Evolutionary conservation across 2,888 invertebrate genomes (phyloP).

Genomic region (Ectemnius lituratus): DNA sequence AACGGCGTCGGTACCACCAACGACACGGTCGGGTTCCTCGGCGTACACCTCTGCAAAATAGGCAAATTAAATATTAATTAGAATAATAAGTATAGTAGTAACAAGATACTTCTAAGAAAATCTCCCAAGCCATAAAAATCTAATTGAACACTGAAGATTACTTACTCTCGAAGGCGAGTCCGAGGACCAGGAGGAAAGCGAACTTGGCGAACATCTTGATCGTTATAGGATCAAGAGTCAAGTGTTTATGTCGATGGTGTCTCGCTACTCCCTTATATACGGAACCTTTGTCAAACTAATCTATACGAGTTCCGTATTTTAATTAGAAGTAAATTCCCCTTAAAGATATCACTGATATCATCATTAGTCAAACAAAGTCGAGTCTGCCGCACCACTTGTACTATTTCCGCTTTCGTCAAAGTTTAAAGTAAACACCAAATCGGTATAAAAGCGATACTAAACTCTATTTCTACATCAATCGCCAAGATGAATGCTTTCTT

Average conservation of each 20-base stretch:
- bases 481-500: no score
- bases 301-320: neutral
- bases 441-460: no score
- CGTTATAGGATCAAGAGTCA: neutral
- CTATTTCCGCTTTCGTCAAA: no score
- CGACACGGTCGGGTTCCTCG: slow-evolving; percentile 20
- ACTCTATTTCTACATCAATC: no score
- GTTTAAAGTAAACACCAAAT: no score
- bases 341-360: neutral
- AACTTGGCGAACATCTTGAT: neutral
- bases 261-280: neutral
- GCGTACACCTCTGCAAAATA: neutral
- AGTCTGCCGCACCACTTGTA: no score
- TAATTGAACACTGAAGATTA: neutral
- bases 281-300: neutral
- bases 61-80: neutral
- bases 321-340: neutral
- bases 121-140: neutral
- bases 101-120: no score
- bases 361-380: neutral
- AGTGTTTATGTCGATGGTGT: neutral
- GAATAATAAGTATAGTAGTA: neutral
- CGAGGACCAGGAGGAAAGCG: neutral
- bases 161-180: slow-evolving; percentile 2
- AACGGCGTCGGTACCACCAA: slow-evolving; percentile 20